A percentile compares a stretch with the other conserved stretches of the same genome.
Evolutionary conservation across 2,113 vertebrate genomes (phyloP).

Genomic region (Orycteropus afer): DNA sequence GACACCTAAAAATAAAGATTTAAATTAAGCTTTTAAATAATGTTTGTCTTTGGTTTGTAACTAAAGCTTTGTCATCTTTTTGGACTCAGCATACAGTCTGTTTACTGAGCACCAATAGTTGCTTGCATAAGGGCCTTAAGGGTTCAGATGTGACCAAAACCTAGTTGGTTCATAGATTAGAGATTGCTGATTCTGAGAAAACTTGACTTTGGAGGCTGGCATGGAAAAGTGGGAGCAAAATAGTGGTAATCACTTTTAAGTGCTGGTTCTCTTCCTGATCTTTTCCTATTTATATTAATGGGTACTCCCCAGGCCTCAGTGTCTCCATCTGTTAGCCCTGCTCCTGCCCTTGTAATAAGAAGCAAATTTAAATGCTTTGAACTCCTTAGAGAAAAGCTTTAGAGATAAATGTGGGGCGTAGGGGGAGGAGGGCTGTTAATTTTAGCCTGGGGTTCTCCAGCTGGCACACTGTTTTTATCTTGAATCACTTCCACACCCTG

Average conservation of each 20-base stretch:
- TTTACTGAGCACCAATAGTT: slow-evolving; percentile 30
- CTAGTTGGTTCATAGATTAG: background rate
- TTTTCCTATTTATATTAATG: background rate
- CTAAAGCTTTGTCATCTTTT: background rate
- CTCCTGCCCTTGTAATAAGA: slow-evolving; percentile 9
- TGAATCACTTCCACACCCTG: slow-evolving; percentile 73
- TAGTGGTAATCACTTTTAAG: background rate
- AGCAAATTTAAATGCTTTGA: slow-evolving; percentile 53
- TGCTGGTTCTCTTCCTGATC: background rate
- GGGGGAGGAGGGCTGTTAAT: slow-evolving; percentile 63
- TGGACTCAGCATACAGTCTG: background rate
- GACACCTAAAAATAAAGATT: background rate
- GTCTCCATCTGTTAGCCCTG: background rate
- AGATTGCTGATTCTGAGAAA: background rate
- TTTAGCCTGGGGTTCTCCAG: slow-evolving; percentile 74
- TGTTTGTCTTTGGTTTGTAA: background rate
- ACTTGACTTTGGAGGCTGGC: background rate
- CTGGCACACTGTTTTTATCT: slow-evolving; percentile 62
- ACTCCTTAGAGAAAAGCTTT: slow-evolving; percentile 59
- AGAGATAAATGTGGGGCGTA: slow-evolving; percentile 27
- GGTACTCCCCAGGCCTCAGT: background rate
- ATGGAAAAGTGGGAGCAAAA: slow-evolving; percentile 8
- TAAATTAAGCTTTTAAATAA: slow-evolving; percentile 6
- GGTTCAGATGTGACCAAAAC: background rate
- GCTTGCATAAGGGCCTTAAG: background rate